Conservation (phyloP, 2,888 invertebrate genomes). For the Ectropis crepuscularia region DNA sequence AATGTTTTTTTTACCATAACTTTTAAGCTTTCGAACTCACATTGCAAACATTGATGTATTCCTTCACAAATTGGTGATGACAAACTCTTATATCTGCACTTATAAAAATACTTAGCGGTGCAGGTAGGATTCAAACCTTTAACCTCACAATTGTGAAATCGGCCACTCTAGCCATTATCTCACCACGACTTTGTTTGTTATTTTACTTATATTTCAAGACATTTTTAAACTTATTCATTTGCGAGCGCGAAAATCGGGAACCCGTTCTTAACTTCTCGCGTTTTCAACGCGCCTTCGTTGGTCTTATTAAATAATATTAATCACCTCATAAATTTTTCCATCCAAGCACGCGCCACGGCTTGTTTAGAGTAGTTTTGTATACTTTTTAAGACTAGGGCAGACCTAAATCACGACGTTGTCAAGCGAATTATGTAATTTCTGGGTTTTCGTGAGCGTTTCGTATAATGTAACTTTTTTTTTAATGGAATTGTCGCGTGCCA, state of each 20-base stretch:
- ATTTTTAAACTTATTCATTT: neutral
- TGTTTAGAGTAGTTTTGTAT: slow-evolving; percentile 2
- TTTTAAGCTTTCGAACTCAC: too few relatives aligned
- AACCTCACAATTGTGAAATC: too few relatives aligned
- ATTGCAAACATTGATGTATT: too few relatives aligned
- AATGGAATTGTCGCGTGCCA: slow-evolving; percentile 24
- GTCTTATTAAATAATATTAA: slow-evolving; percentile 28
- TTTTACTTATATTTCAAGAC: too few relatives aligned
- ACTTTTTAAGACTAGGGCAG: slow-evolving; percentile 9
- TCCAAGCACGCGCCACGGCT: slow-evolving; percentile 29
- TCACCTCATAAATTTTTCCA: slow-evolving; percentile 30
- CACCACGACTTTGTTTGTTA: too few relatives aligned
- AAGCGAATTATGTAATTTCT: slow-evolving; percentile 15
- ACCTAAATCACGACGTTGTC: slow-evolving; percentile 4
- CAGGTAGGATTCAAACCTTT: too few relatives aligned
- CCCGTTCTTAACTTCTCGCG: slow-evolving; percentile 26
- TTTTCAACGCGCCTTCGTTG: slow-evolving; percentile 31
- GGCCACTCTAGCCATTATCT: too few relatives aligned
- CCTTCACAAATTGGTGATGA: too few relatives aligned
- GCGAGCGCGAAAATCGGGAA: neutral
- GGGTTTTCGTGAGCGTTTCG: slow-evolving; percentile 19
- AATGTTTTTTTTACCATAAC: too few relatives aligned
- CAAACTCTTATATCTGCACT: too few relatives aligned
- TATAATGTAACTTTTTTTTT: slow-evolving; percentile 12
- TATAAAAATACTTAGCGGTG: too few relatives aligned